phyloP scores from a whole-genome alignment of 2,797 vertebrate species.

The Molothrus aeneus region DNA sequence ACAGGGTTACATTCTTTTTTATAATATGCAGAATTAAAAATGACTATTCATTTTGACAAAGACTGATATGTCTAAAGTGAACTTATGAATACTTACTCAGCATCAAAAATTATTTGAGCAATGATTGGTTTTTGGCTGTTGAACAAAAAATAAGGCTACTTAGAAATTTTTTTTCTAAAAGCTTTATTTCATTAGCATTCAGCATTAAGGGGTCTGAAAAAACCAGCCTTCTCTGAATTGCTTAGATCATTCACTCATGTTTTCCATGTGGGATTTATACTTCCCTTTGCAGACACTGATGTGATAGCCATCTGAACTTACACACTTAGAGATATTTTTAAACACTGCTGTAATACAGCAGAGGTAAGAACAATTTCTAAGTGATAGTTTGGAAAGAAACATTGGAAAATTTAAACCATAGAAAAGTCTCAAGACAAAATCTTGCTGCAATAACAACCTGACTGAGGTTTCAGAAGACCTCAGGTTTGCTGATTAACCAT shows the following conservation, averaged over 20 bases:
- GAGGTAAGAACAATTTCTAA: background rate
- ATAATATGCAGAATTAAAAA: background rate
- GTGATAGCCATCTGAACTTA: background rate
- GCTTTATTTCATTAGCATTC: background rate
- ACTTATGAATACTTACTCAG: background rate
- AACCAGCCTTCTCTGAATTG: background rate
- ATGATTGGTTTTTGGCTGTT: background rate
- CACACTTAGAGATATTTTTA: constrained; percentile 13
- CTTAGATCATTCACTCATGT: background rate
- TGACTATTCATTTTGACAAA: background rate
- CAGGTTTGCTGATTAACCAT: background rate
- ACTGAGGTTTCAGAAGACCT: background rate
- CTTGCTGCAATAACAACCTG: background rate
- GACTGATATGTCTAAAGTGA: background rate
- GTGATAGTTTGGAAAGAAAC: background rate
- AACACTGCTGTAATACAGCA: background rate
- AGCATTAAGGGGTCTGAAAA: background rate
- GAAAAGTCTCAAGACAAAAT: background rate
- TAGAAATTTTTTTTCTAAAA: background rate
- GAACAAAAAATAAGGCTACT: background rate
- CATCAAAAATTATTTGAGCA: background rate
- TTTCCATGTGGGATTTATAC: background rate
- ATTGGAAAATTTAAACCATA: background rate
- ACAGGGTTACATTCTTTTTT: background rate
- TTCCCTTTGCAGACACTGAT: background rate